Conservation (phyloP, 2,888 invertebrate genomes). For the Mythimna loreyi region DNA sequence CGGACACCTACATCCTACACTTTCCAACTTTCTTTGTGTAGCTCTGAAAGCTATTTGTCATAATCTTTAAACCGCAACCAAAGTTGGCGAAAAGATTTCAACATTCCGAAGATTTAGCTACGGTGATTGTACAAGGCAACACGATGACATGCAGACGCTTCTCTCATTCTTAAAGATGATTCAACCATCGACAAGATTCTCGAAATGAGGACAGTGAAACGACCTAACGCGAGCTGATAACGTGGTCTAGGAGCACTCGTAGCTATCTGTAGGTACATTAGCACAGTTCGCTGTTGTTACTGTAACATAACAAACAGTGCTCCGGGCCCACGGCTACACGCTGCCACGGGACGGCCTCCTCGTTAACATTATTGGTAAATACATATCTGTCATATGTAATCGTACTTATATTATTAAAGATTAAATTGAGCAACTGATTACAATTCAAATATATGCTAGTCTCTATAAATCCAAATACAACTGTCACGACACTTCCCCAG, state of each 20-base stretch:
- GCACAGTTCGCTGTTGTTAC: constrained; percentile 72
- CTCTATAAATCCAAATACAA: constrained; percentile 67
- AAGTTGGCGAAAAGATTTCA: constrained; percentile 51
- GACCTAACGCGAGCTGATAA: constrained; percentile 85
- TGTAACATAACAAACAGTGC: constrained; percentile 70
- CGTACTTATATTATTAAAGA: constrained; percentile 1
- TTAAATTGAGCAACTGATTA: constrained; percentile 54
- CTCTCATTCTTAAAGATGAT: constrained; percentile 61
- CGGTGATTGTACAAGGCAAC: constrained; percentile 33
- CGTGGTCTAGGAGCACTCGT: constrained; percentile 78
- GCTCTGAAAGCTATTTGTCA: constrained; percentile 36
- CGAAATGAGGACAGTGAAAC: constrained; percentile 83
- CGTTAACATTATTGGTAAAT: constrained; percentile 68
- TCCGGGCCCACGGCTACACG: constrained; percentile 58
- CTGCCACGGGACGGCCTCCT: constrained; percentile 64
- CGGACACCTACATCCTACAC: constrained; percentile 61
- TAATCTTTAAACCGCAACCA: constrained; percentile 51
- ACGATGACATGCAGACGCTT: constrained; percentile 33
- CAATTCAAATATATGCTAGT: constrained; percentile 22
- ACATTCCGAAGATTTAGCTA: constrained; percentile 47
- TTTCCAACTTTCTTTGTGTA: constrained; percentile 65
- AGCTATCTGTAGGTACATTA: constrained; percentile 76
- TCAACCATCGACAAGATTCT: constrained; percentile 69
- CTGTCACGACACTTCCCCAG: constrained; percentile 66
- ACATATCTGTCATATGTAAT: constrained; percentile 63